Conservation (phyloP, 2,797 vertebrate species). For the Sorex maritimensis region DNA sequence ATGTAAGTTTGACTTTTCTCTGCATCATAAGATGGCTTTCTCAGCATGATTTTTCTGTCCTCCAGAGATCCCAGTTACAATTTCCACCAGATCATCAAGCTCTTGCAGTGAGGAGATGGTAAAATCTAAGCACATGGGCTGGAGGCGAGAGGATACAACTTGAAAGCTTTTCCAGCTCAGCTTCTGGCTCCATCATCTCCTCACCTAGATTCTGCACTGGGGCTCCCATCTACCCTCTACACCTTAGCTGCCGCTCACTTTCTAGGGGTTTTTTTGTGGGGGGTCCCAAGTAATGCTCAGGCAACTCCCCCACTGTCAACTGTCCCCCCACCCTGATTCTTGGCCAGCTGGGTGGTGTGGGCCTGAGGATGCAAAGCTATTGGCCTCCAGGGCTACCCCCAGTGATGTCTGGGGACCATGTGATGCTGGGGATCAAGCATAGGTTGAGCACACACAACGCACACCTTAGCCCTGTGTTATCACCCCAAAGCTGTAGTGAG, state of each 20-base stretch:
- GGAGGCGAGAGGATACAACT: background rate
- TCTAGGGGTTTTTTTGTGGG: background rate
- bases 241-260: background rate
- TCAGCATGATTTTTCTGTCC: background rate
- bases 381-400: too few relatives aligned
- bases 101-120: background rate
- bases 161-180: background rate
- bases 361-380: too few relatives aligned
- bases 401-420: too few relatives aligned
- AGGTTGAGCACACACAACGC: too few relatives aligned
- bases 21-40: background rate
- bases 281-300: background rate
- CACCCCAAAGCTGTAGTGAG: too few relatives aligned
- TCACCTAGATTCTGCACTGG: background rate
- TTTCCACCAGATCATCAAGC: background rate
- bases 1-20: background rate
- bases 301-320: too few relatives aligned
- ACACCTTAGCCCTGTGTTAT: too few relatives aligned
- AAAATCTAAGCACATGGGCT: background rate
- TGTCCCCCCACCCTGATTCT: too few relatives aligned
- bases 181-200: background rate
- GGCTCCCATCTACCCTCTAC: background rate
- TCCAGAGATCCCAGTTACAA: background rate
- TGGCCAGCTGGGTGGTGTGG: too few relatives aligned
- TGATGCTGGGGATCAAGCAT: too few relatives aligned